phyloP scores from a whole-genome alignment of 1,140 invertebrate genomes.

The Papilio polytes region DNA sequence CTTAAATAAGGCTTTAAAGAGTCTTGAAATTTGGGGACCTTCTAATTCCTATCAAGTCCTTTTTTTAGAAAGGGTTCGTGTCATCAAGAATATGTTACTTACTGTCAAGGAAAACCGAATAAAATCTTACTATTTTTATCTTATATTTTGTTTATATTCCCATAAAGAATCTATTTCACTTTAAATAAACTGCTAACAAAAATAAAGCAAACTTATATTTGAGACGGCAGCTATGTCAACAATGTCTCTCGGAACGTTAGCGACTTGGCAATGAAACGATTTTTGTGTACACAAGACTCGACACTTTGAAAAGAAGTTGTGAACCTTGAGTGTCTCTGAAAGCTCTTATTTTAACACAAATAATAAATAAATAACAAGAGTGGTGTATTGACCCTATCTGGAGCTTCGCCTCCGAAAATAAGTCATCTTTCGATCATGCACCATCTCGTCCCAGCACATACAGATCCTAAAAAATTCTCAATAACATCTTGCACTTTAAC shows the following conservation, averaged over 20 bases:
- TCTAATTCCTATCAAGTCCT: background rate
- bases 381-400: too few relatives aligned
- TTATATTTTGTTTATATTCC: background rate
- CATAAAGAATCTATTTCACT: background rate
- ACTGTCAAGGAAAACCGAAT: background rate
- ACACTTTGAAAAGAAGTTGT: background rate
- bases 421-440: too few relatives aligned
- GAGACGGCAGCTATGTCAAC: constrained; percentile 15
- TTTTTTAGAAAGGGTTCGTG: background rate
- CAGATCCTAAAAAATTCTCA: too few relatives aligned
- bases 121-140: background rate
- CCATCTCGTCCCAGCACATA: too few relatives aligned
- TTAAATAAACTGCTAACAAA: background rate
- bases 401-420: too few relatives aligned
- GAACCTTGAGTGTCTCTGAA: background rate
- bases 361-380: background rate
- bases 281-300: constrained; percentile 7
- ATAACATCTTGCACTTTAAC: background rate
- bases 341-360: background rate
- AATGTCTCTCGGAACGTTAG: background rate
- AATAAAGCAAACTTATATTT: background rate
- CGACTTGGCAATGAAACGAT: constrained; percentile 23
- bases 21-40: background rate
- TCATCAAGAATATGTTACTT: background rate
- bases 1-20: background rate